These are phyloP conservation scores for Cryptomyrus ogoouensis DNA, from an alignment of 2,113 vertebrate species.

Conservation along the genomic window DNA sequence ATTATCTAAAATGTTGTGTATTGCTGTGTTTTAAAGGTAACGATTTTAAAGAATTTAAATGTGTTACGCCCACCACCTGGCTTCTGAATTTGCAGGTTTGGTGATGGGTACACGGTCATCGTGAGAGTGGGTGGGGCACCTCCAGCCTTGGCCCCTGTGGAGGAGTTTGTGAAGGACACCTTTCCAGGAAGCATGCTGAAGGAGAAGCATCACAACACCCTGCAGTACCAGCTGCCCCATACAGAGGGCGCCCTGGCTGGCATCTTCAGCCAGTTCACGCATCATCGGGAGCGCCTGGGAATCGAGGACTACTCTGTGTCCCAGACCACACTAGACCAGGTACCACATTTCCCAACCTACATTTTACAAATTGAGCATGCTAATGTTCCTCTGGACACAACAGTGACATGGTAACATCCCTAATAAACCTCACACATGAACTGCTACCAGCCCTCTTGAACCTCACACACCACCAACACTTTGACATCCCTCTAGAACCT, in stretches of 20 bases:
- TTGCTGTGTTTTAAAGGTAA: neutral
- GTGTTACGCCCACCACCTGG: neutral
- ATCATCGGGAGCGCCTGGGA: conserved; percentile 71
- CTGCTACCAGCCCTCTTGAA: neutral
- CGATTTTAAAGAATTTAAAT: neutral
- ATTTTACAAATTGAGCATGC: neutral
- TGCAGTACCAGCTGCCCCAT: conserved; percentile 86
- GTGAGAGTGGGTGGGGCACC: conserved; percentile 74
- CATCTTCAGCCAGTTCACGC: conserved; percentile 85
- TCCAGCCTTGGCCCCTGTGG: conserved; percentile 71
- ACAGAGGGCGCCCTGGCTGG: conserved; percentile 72
- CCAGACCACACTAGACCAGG: conserved; percentile 98
- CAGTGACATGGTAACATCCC: neutral
- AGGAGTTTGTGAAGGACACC: conserved; percentile 76
- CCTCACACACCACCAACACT: neutral
- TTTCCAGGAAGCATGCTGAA: conserved; percentile 85
- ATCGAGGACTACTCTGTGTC: conserved; percentile 98
- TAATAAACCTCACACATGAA: neutral
- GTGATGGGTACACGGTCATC: conserved; percentile 90
- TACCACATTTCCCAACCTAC: conserved; percentile 40
- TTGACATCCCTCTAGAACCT: neutral
- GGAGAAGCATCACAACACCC: conserved; percentile 90
- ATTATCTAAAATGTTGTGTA: neutral
- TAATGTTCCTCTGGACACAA: neutral
- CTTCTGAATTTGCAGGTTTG: conserved; percentile 68